phyloP scores from a whole-genome alignment of 2,888 invertebrate genomes.

The Morpho helenor region DNA sequence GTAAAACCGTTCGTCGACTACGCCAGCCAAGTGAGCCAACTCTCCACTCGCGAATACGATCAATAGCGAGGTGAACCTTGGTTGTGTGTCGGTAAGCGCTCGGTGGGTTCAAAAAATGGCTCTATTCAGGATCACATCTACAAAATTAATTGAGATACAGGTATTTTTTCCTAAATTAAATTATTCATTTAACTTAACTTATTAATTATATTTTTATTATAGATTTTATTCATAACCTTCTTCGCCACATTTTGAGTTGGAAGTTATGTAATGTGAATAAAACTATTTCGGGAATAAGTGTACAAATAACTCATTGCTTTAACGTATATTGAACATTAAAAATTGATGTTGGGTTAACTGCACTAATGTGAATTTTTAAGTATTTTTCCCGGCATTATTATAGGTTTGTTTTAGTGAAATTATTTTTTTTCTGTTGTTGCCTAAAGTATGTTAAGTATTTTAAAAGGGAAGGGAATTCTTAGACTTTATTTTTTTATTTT shows the following conservation, averaged over 20 bases:
- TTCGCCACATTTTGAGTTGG: slow-evolving; percentile 35
- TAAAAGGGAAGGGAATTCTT: no score
- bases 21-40: not conserved
- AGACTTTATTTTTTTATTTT: no score
- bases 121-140: slow-evolving; percentile 82
- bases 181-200: slow-evolving; percentile 11
- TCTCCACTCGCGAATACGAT: slow-evolving; percentile 52
- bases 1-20: not conserved
- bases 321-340: not conserved
- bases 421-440: no score
- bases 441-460: no score
- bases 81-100: slow-evolving; percentile 50
- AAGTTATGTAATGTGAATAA: slow-evolving; percentile 47
- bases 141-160: slow-evolving; percentile 81
- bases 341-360: no score
- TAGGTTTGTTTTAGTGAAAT: no score
- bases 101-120: slow-evolving; percentile 79
- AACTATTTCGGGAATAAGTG: slow-evolving; percentile 41
- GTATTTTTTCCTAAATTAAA: slow-evolving; percentile 46
- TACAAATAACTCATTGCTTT: not conserved
- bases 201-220: slow-evolving; percentile 19
- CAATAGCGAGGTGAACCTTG: slow-evolving; percentile 47
- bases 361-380: no score
- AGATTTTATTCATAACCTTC: slow-evolving; percentile 33
- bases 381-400: no score